Conservation (phyloP, 2,113 vertebrate genomes). For the Lamprotornis superbus region DNA sequence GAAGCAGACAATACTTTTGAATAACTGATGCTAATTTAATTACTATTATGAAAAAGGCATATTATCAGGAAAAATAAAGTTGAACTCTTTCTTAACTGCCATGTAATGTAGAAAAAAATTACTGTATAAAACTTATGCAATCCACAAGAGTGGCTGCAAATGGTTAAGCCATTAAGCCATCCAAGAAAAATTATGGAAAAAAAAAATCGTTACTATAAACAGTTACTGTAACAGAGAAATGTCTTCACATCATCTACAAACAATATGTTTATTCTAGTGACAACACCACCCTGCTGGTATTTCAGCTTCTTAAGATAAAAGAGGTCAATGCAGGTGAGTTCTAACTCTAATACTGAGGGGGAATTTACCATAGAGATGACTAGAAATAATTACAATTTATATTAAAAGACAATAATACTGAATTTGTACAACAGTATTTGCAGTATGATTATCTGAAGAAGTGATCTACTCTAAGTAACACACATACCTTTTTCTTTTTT, state of each 20-base stretch:
- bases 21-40: neutral
- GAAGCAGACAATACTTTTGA: neutral
- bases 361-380: neutral
- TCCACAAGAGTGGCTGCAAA: neutral
- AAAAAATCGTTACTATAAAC: neutral
- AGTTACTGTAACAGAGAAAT: neutral
- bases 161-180: neutral
- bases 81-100: neutral
- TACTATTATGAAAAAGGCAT: neutral
- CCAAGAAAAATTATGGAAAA: neutral
- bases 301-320: neutral
- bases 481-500: conserved; percentile 85
- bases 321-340: neutral
- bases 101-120: neutral
- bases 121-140: neutral
- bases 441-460: neutral
- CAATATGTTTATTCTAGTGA: neutral
- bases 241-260: neutral
- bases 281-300: neutral
- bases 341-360: neutral
- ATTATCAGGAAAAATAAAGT: neutral
- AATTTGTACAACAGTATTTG: neutral
- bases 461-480: neutral
- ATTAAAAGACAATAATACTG: neutral
- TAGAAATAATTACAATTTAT: neutral